phyloP scores from a whole-genome alignment of 2,113 vertebrate species.

The Crotalus tigris region DNA sequence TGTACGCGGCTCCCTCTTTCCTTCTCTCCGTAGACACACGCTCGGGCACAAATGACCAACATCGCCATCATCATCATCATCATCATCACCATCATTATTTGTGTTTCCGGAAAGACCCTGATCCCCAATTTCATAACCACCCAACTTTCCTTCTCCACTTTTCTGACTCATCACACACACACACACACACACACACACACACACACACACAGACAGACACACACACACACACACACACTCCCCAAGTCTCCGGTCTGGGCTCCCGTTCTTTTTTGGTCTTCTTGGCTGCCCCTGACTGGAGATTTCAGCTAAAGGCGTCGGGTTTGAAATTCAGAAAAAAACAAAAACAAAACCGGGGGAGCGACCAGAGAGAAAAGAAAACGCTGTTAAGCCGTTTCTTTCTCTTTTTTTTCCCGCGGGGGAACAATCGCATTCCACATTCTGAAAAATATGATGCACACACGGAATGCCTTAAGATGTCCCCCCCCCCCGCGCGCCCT shows the following conservation, averaged over 20 bases:
- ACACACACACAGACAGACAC: too few species aligned
- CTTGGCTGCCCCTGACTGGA: conserved; percentile 2
- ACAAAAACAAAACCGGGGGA: background rate
- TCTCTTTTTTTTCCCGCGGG: conserved; percentile 2
- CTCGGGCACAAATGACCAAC: background rate
- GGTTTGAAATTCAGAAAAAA: conserved; percentile 44
- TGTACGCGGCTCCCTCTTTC: background rate
- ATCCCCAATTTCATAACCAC: background rate
- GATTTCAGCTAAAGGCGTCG: conserved; percentile 60
- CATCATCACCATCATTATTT: too few species aligned
- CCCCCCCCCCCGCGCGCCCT: too few species aligned
- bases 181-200: too few species aligned
- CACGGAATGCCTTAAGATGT: background rate
- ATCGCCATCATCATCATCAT: background rate
- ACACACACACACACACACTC: too few species aligned
- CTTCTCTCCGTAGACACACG: background rate
- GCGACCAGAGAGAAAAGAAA: background rate
- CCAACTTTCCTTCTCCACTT: background rate
- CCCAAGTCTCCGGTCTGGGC: background rate
- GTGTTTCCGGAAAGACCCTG: background rate
- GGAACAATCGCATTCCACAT: conserved; percentile 57
- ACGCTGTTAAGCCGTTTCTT: background rate
- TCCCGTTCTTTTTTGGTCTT: conserved; percentile 34
- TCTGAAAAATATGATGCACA: conserved; percentile 48
- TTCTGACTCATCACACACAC: background rate